Evolutionary conservation across 2,797 vertebrate genomes (phyloP).

Genomic region (Pipistrellus pygmaeus): DNA sequence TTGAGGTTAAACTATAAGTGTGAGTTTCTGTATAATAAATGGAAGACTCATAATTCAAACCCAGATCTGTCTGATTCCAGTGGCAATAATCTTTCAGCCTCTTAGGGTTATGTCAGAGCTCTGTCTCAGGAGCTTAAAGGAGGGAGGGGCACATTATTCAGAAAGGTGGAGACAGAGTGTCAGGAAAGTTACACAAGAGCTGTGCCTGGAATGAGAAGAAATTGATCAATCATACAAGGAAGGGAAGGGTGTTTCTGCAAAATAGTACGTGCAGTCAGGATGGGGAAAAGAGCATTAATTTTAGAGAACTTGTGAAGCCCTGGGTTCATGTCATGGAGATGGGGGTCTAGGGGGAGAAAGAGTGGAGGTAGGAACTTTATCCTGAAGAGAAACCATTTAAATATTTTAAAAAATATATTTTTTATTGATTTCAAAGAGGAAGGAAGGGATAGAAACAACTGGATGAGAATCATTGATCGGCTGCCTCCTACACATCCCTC

Average conservation of each 20-base stretch:
- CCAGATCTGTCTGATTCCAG: not conserved
- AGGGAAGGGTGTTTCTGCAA: conserved; percentile 15
- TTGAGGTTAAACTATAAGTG: not conserved
- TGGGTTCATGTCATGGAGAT: not conserved
- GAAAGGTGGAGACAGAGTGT: conserved; percentile 2
- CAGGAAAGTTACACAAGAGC: not conserved
- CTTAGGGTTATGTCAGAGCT: not conserved
- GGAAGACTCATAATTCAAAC: not conserved
- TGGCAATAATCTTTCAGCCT: not conserved
- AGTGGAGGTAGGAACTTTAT: not conserved
- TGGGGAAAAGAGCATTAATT: not conserved
- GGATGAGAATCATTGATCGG: too few relatives aligned
- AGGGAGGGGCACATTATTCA: not conserved
- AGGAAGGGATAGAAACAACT: too few relatives aligned
- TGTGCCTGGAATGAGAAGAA: not conserved
- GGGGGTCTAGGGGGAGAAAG: not conserved
- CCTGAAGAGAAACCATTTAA: not conserved
- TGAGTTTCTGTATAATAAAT: conserved; percentile 1
- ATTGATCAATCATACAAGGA: not conserved
- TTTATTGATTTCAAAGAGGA: too few relatives aligned
- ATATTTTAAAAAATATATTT: not conserved
- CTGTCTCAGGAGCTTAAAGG: not conserved
- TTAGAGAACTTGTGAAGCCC: not conserved
- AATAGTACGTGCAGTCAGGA: not conserved
- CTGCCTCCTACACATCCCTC: too few relatives aligned